phyloP scores from a whole-genome alignment of 2,888 invertebrate genomes.

The Oasisia sp. region DNA sequence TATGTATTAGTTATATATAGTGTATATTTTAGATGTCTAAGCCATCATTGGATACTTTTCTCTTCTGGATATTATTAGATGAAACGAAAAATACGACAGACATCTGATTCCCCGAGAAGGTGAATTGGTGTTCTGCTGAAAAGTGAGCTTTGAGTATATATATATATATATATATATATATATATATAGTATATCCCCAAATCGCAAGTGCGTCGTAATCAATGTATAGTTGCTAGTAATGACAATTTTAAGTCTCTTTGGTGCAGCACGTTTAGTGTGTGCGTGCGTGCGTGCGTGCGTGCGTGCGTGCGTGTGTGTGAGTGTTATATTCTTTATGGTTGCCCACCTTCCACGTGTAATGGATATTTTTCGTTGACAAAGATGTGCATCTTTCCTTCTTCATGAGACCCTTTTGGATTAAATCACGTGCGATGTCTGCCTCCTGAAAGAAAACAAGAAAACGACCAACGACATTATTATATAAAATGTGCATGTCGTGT shows the following conservation, averaged over 20 bases:
- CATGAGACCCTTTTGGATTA: neutral
- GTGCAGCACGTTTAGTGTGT: neutral
- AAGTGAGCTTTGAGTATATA: too few relatives aligned
- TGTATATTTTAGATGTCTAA: too few relatives aligned
- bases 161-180: too few relatives aligned
- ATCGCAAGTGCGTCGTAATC: too few relatives aligned
- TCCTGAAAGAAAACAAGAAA: neutral
- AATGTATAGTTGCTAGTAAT: too few relatives aligned
- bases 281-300: neutral
- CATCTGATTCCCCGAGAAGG: too few relatives aligned
- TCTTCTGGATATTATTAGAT: too few relatives aligned
- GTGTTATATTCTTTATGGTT: neutral
- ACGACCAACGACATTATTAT: neutral
- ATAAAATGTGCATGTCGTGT: neutral
- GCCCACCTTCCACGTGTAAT: constrained; percentile 12
- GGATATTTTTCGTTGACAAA: neutral
- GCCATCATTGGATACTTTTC: too few relatives aligned
- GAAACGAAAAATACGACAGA: too few relatives aligned
- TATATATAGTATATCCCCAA: too few relatives aligned
- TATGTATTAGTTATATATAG: too few relatives aligned
- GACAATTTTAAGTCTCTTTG: neutral
- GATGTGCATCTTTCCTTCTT: neutral
- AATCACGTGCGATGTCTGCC: neutral
- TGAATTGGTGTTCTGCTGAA: too few relatives aligned
- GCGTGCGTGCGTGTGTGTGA: neutral